These are phyloP conservation scores for Lottia gigantea DNA, from an alignment of 2,888 invertebrate genomes.

Conservation along the genomic window DNA sequence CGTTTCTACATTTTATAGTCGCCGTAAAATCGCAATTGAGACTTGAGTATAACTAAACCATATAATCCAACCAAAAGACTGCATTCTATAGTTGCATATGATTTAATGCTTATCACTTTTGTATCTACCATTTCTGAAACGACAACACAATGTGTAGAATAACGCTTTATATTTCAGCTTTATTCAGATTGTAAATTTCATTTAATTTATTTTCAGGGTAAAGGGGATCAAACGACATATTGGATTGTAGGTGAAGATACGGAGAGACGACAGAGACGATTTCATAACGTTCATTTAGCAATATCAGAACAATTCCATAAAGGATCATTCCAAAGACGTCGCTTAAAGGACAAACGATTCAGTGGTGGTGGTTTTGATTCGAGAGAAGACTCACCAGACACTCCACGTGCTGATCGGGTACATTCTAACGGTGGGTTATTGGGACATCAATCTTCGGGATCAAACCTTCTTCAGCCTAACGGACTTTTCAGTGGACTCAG, in stretches of 20 bases:
- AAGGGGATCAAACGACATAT: slow-evolving; percentile 66
- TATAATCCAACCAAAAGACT: too few relatives aligned
- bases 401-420: not conserved
- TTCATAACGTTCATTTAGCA: slow-evolving; percentile 14
- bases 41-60: too few relatives aligned
- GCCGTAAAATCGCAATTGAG: too few relatives aligned
- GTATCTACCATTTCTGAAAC: too few relatives aligned
- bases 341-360: not conserved
- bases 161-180: too few relatives aligned
- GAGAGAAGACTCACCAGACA: slow-evolving; percentile 1
- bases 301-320: not conserved
- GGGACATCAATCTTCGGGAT: not conserved
- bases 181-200: too few relatives aligned
- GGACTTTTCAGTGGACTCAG: slow-evolving; percentile 32
- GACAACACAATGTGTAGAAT: too few relatives aligned
- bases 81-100: too few relatives aligned
- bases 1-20: too few relatives aligned
- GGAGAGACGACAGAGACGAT: slow-evolving; percentile 41
- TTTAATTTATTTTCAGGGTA: slow-evolving; percentile 60
- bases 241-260: slow-evolving; percentile 64
- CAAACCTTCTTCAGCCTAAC: slow-evolving; percentile 30
- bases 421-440: not conserved
- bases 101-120: too few relatives aligned
- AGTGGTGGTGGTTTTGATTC: slow-evolving; percentile 3
- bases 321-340: not conserved